Base-by-base conservation (phyloP, 1,140 invertebrate genomes). In the Monomorium pharaonis region DNA sequence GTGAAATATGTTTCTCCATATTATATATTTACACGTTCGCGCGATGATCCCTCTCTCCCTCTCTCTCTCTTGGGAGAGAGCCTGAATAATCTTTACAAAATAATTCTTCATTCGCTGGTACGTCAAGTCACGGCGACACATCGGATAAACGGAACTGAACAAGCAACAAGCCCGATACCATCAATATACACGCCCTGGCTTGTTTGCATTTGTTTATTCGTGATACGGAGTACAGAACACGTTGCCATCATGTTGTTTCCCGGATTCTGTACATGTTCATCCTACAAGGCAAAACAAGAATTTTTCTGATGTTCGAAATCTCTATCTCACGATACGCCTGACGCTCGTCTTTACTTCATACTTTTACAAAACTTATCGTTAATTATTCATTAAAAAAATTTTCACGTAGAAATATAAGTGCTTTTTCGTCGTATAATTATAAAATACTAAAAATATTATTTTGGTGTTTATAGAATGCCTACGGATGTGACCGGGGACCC, bases 381-480 rank as follows among this genome's bases (percentile, higher is more conserved):
- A 47, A 24, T 6, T 67, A 21, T 12, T 51, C 6, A n/a, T 72
- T 51, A 12, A 33, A 70, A 56, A 47, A 62, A 30, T 27, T n/a
- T 21, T 0, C 6, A 21, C 14, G 10, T 58, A 67, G 18, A 80
- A 63, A 21, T 49, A 9, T 65, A 6, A 21, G 3, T n/a, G 7
- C 4, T 49, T 44, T 56, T 33, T 24, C 21, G 58, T 60, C 54
- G 0, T 1, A 51, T 60, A 42, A 44, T 70, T 56, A 72, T 54
- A 42, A 77, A 37, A 33, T 49, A 51, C 9, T 33, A 18, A 65
- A 42, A 65, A 88, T 84, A 88, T n/a, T n/a, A n/a, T 24, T 58
- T 74, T 83, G n/a, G 87, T 14, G 6, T 51, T 92, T 89, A 9
- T 80, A 95, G 95, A 89, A 95, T 95, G 94, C 94, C 92, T 91